Conservation (phyloP, 2,888 invertebrate species). For the Formica aserva region DNA sequence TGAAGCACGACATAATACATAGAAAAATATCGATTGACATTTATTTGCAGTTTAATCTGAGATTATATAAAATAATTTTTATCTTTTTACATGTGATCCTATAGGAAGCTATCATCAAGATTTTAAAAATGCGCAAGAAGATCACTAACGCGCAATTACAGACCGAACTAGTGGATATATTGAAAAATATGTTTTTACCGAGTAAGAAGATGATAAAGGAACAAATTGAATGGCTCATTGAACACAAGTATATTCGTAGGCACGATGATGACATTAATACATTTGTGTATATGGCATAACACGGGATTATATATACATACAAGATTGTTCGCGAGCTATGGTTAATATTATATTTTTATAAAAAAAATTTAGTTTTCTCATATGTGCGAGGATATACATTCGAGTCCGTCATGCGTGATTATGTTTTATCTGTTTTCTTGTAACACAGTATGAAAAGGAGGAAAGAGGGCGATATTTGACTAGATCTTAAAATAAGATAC, state of each 20-base stretch:
- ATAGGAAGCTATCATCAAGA: conserved; percentile 99
- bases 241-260: conserved; percentile 98
- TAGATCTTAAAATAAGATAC: conserved; percentile 29
- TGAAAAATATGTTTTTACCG: conserved; percentile 99
- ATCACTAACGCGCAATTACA: conserved; percentile 98
- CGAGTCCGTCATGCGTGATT: conserved; percentile 35
- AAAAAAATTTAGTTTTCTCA: conserved; percentile 69
- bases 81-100: conserved; percentile 21
- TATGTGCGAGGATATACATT: conserved; percentile 65
- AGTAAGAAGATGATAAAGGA: conserved; percentile 99
- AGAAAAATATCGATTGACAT: conserved; percentile 29
- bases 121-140: conserved; percentile 98
- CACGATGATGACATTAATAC: conserved; percentile 99
- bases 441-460: conserved; percentile 48
- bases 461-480: conserved; percentile 4
- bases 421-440: conserved; percentile 53
- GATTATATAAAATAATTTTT: conserved; percentile 12
- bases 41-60: not conserved
- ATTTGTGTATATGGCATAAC: conserved; percentile 98
- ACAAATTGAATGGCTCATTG: conserved; percentile 99
- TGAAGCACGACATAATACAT: not conserved
- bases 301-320: conserved; percentile 71
- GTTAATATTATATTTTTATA: conserved; percentile 83
- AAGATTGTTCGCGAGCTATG: conserved; percentile 70
- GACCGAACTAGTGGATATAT: conserved; percentile 98